Evolutionary conservation across 2,888 invertebrate genomes (phyloP), one percentile per base, ranked within the genome.

Genomic region (Orchestes rusci): DNA sequence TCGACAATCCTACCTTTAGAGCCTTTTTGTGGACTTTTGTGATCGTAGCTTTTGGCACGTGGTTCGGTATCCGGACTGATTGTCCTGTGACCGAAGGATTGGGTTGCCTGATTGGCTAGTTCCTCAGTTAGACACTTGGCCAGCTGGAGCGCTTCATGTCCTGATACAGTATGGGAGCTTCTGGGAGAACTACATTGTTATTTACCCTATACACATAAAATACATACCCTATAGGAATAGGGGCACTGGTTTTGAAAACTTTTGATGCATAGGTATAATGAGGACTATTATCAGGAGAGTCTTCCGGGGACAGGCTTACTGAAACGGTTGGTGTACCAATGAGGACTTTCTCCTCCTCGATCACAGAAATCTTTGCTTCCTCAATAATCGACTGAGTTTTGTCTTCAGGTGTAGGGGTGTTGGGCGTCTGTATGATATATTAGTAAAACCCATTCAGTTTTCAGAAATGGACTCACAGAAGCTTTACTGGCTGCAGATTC

Each of bases 61-160:
- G 77, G 76, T 57, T 81, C 81, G 15, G 67, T 64, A 50, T 75
- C 74, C 1, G 75, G 74, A 60, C 74, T 75, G 2, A 68, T 59
- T 1, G 73, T 66, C 33, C 67, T 59, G 15, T 58, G 53, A 34
- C 57, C 59, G 36, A 57, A 57, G 28, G 56, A 55, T 38, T 57
- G 57, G n/a, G 54, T 52, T 3, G 59, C 61, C 51, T 69, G 69
- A 45, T 66, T 70, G 53, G 63, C 74, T 45, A 83, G 68, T 65
- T 83, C 81, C 47, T 78, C 79, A 55, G 71, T 81, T 40, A 83
- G 72, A 1, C 82, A 70, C 59, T 82, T 84, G 2, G 86, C 85
- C 48, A 87, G 65, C 53, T 84, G 74, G 56, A 81, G 80, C 16
- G 86, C 86, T 68, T 87, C 87, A 62, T 86, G 85, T 0, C 86